Evolutionary conservation across 2,113 vertebrate genomes (phyloP).

Genomic region (Peucedramus taeniatus): DNA sequence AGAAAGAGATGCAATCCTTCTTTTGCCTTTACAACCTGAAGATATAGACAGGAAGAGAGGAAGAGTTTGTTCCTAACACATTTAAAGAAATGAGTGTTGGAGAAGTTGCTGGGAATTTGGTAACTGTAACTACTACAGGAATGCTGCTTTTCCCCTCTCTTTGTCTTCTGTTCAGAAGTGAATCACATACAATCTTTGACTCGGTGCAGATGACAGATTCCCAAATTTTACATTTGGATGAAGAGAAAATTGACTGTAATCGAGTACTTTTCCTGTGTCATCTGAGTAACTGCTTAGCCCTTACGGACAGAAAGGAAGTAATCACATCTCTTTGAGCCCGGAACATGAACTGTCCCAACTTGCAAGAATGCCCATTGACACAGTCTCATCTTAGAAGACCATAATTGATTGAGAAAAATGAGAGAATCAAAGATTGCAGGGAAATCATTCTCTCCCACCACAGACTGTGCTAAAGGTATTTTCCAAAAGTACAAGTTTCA

Average conservation of each 20-base stretch:
- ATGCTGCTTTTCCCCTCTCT: not conserved
- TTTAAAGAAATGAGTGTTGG: not conserved
- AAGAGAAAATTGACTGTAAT: not conserved
- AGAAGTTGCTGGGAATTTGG: not conserved
- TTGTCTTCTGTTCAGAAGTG: not conserved
- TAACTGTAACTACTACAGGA: not conserved
- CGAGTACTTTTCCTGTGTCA: not conserved
- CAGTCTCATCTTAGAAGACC: not conserved
- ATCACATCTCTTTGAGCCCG: not conserved
- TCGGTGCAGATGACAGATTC: not conserved
- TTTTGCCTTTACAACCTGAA: not conserved
- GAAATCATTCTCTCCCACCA: not conserved
- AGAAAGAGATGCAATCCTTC: not conserved
- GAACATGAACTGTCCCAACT: not conserved
- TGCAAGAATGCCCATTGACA: not conserved
- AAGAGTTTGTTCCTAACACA: not conserved
- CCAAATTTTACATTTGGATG: not conserved
- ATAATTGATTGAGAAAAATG: not conserved
- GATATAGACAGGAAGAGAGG: not conserved
- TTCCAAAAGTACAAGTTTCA: not conserved
- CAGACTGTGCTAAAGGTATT: slow-evolving; percentile 34
- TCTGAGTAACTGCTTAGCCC: not conserved
- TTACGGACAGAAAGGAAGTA: not conserved
- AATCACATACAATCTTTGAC: not conserved
- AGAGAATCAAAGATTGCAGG: not conserved